These are phyloP conservation scores for Limnothrissa miodon DNA, from an alignment of 2,113 vertebrate genomes.

Conservation along the genomic window DNA sequence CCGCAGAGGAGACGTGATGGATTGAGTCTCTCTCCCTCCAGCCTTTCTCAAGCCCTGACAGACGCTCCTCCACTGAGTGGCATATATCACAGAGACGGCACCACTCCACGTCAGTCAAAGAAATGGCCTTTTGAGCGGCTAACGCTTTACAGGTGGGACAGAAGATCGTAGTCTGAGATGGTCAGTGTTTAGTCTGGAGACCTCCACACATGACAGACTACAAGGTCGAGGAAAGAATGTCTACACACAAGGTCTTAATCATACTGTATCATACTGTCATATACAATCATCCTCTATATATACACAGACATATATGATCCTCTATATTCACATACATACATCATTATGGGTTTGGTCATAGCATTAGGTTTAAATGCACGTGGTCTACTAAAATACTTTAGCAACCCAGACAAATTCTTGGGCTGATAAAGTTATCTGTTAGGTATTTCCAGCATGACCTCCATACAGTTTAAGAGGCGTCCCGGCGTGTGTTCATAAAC, in stretches of 20 bases:
- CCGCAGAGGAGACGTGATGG: neutral
- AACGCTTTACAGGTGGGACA: neutral
- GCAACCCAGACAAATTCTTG: neutral
- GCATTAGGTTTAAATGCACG: neutral
- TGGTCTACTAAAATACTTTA: neutral
- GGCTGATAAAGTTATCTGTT: neutral
- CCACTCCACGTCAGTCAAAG: neutral
- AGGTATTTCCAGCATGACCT: neutral
- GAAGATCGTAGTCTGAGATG: neutral
- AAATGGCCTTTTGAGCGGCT: neutral
- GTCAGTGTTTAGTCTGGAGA: neutral
- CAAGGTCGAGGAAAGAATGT: neutral
- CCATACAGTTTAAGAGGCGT: neutral
- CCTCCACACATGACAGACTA: neutral
- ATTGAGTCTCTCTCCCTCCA: neutral
- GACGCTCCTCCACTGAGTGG: neutral
- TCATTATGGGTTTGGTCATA: neutral
- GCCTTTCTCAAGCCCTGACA: neutral
- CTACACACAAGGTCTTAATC: neutral
- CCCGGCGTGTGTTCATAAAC: neutral
- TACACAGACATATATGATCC: too few relatives aligned
- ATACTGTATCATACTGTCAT: too few relatives aligned
- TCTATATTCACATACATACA: too few relatives aligned
- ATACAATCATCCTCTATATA: too few relatives aligned
- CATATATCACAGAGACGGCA: neutral